Conservation (phyloP, 2,888 invertebrate genomes). For the Ecliptopera silaceata region DNA sequence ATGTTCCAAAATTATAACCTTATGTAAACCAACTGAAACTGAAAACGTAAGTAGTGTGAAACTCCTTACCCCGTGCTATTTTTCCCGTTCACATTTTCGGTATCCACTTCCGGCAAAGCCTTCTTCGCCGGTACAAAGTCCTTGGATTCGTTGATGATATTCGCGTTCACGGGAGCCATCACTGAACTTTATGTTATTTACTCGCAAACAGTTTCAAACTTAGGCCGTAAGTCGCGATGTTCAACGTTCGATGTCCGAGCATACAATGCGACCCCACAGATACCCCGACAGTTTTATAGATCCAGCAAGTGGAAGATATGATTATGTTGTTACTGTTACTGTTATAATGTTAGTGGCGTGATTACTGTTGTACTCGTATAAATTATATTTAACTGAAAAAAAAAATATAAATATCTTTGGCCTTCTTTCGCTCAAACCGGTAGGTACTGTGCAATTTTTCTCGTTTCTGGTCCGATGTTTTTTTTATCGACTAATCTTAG, state of each 20-base stretch:
- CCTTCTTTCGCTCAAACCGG: constrained; percentile 6
- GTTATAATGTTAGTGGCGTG: constrained; percentile 30
- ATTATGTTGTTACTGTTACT: constrained; percentile 30
- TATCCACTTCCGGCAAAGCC: constrained; percentile 69
- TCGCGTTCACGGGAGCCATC: constrained; percentile 75
- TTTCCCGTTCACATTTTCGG: constrained; percentile 55
- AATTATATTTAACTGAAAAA: too few relatives aligned
- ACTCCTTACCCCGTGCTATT: constrained; percentile 44
- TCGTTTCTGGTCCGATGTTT: background rate
- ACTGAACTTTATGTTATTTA: constrained; percentile 51
- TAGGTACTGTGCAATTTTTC: constrained; percentile 6
- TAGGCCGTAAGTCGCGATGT: constrained; percentile 45
- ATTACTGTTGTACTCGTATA: constrained; percentile 19
- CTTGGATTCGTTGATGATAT: constrained; percentile 59
- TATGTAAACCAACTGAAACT: too few relatives aligned
- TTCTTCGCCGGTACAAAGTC: constrained; percentile 60
- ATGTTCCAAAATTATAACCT: too few relatives aligned
- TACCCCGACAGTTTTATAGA: constrained; percentile 63
- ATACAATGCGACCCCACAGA: constrained; percentile 60
- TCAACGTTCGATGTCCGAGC: constrained; percentile 60
- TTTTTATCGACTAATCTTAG: too few relatives aligned
- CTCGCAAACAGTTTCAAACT: constrained; percentile 38
- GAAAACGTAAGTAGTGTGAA: too few relatives aligned
- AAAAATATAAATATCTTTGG: constrained; percentile 4
- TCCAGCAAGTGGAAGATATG: constrained; percentile 41